phyloP scores from a whole-genome alignment of 2,888 invertebrate genomes.

The Nomada ferruginata region DNA sequence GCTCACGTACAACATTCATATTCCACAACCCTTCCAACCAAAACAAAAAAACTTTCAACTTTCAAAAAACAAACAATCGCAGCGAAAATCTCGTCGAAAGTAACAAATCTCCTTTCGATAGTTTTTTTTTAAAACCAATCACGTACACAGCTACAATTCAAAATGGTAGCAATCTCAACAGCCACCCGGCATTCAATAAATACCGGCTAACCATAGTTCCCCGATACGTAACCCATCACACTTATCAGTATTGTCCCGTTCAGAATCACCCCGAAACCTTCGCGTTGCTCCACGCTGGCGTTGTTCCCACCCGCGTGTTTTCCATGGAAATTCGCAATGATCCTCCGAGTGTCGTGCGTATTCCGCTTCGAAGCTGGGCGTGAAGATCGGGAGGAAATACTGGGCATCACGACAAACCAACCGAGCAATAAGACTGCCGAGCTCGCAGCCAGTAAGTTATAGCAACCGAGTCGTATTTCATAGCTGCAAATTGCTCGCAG shows the following conservation, averaged over 20 bases:
- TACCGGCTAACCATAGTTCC: no score
- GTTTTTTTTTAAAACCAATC: no score
- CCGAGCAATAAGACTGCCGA: constrained; percentile 60
- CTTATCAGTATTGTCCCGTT: neutral
- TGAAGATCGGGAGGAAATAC: constrained; percentile 21
- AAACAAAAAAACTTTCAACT: no score
- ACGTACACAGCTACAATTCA: no score
- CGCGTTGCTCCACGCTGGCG: constrained; percentile 22
- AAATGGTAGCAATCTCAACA: no score
- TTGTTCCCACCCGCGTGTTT: constrained; percentile 23
- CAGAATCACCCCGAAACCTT: neutral
- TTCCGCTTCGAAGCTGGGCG: neutral
- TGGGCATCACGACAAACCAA: constrained; percentile 38
- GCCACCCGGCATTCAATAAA: no score
- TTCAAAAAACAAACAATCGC: no score
- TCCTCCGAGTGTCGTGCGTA: constrained; percentile 7
- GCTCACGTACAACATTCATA: no score
- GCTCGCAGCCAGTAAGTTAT: constrained; percentile 60
- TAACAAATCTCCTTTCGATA: no score
- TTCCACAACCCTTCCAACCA: no score
- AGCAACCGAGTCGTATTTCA: constrained; percentile 66
- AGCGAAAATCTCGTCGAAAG: no score
- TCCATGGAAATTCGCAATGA: constrained; percentile 31
- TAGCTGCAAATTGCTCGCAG: constrained; percentile 60
- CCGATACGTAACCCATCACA: no score